phyloP scores from a whole-genome alignment of 2,797 vertebrate species.

The Ctenochaetus hawaiiensis region DNA sequence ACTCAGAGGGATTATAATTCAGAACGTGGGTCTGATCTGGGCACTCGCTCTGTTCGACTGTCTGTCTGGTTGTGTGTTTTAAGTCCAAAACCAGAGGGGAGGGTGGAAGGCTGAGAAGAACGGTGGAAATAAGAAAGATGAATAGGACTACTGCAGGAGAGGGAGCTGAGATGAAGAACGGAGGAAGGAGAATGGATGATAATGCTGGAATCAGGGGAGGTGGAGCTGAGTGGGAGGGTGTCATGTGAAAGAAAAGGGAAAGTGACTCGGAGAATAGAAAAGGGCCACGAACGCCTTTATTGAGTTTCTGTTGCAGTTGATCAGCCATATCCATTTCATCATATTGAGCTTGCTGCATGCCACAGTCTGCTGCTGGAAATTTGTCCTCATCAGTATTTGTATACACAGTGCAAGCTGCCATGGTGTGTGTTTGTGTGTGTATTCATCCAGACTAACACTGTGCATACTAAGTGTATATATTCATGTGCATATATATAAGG shows the following conservation, averaged over 20 bases:
- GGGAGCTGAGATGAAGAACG: constrained; percentile 58
- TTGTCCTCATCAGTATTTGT: constrained; percentile 62
- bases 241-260: constrained; percentile 48
- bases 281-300: constrained; percentile 60
- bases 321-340: constrained; percentile 82
- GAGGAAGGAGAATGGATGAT: constrained; percentile 71
- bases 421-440: constrained; percentile 38
- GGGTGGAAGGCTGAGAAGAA: constrained; percentile 15
- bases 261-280: constrained; percentile 69
- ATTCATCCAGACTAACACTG: constrained; percentile 16
- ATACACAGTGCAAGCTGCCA: constrained; percentile 8
- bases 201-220: constrained; percentile 63
- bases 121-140: constrained; percentile 68
- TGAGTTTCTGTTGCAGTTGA: constrained; percentile 75
- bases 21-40: constrained; percentile 74
- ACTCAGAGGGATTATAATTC: constrained; percentile 82
- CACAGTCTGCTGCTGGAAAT: constrained; percentile 66
- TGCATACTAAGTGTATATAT: constrained; percentile 26
- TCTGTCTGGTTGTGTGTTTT: constrained; percentile 68
- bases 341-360: constrained; percentile 63
- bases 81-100: constrained; percentile 46
- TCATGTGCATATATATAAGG: constrained; percentile 13
- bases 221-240: constrained; percentile 52
- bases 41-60: constrained; percentile 69
- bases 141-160: constrained; percentile 59